Conservation (phyloP, 2,797 vertebrate species). For the Tarsius wallacei region DNA sequence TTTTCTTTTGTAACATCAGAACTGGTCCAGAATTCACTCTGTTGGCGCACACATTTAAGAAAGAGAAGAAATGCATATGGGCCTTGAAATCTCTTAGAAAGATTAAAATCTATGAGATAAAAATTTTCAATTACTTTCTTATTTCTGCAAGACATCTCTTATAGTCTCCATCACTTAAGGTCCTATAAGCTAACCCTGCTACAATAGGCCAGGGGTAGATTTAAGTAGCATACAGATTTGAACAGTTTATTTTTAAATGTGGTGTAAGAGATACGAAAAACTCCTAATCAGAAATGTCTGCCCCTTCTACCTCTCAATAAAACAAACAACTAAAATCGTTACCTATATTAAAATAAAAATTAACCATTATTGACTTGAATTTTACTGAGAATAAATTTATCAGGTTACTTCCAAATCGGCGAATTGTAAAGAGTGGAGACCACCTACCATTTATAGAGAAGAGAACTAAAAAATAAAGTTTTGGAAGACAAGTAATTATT, state of each 20-base stretch:
- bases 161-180: not conserved
- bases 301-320: not conserved
- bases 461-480: not conserved
- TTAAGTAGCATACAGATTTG: not conserved
- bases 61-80: not conserved
- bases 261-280: not conserved
- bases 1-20: not conserved
- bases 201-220: not conserved
- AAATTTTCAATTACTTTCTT: not conserved
- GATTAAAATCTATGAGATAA: not conserved
- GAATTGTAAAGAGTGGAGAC: not conserved
- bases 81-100: not conserved
- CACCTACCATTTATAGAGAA: not conserved
- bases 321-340: not conserved
- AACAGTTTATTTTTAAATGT: constrained; percentile 12
- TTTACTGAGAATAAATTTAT: not conserved
- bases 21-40: not conserved
- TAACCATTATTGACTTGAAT: not conserved
- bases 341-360: not conserved
- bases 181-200: not conserved
- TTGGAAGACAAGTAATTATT: not conserved
- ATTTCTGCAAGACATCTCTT: not conserved
- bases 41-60: not conserved
- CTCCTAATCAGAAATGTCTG: not conserved
- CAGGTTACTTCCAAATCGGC: not conserved